Evolutionary conservation across 2,797 vertebrate genomes (phyloP), one percentile per base, ranked within the genome.

Genomic region (Merluccius polli): DNA sequence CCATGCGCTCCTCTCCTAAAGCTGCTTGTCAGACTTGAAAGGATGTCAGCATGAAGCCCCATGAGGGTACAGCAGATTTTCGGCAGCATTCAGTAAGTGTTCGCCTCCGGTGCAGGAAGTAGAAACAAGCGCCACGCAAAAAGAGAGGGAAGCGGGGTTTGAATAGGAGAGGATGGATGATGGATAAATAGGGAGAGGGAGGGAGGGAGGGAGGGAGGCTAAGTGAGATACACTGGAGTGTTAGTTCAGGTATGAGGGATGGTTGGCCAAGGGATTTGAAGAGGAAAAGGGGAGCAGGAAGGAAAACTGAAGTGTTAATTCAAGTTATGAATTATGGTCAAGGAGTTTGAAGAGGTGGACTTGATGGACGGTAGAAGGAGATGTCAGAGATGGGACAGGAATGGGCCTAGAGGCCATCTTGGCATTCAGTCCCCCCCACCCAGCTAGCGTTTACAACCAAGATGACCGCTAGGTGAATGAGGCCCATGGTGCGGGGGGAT

Each of bases 41-140:
- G 79, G 44, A 65, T 83, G 59, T 79, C 77, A 69, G 72, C 48
- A 75, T 74, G 76, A 32, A 83, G 79, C 85, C 82, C 35, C 30
- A 44, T n/a, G 52, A n/a, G 73, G 85, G 76, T 86, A 38, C 36
- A 70, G 78, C 87, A 77, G 77, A 24, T 59, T 21, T 8, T n/a
- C 21, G 18, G 44, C 71, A 6, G 68, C 52, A 27, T 75, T 73
- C 78, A 81, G 81, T 82, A 85, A 82, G 83, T 89, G 79, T 74
- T 78, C 82, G 81, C 63, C 73, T 59, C 52, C 79, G 81, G 84
- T 27, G 29, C 83, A 91, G 86, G 87, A 92, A 89, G 88, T 87
- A 88, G 91, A 92, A 82, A 69, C 52, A 59, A n/a, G 52, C 6
- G 35, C 70, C 73, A 44, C 4, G 79, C 65, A 79, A 82, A 83